Percentiles rank a stretch among this genome's conserved stretches.
Evolutionary conservation across 2,797 vertebrate species (phyloP).

Genomic region (Tokudaia muenninki): DNA sequence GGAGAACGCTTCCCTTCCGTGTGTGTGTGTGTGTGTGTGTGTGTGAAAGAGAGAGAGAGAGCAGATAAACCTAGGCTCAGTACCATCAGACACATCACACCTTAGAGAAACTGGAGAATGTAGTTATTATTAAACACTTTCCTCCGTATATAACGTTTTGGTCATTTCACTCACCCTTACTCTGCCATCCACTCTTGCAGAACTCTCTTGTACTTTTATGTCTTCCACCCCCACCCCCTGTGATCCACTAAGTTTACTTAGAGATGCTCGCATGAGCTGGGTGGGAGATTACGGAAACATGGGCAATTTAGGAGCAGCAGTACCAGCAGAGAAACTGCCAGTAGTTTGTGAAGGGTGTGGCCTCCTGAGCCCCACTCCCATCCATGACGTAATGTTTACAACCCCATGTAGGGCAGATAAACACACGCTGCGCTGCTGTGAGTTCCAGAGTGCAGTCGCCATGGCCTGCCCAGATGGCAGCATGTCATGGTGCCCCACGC

Average conservation of each 20-base stretch:
- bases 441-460: neutral
- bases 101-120: neutral
- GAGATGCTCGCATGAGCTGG: neutral
- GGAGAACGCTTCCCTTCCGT: neutral
- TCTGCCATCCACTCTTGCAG: neutral
- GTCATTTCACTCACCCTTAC: neutral
- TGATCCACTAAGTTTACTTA: neutral
- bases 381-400: neutral
- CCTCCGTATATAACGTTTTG: neutral
- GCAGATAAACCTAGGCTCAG: neutral
- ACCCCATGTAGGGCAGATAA: neutral
- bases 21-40: too few species aligned
- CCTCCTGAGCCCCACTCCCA: neutral
- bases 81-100: neutral
- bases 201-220: neutral
- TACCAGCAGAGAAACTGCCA: neutral
- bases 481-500: too few species aligned
- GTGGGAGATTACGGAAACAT: neutral
- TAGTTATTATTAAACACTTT: too few species aligned
- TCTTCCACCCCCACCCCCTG: too few species aligned
- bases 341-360: neutral
- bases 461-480: too few species aligned
- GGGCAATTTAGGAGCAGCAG: too few species aligned
- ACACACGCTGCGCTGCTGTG: neutral
- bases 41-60: too few species aligned